Evolutionary conservation across 1,140 invertebrate species (phyloP), one percentile per base, ranked within the genome.

Genomic region (Leucophenga varia): DNA sequence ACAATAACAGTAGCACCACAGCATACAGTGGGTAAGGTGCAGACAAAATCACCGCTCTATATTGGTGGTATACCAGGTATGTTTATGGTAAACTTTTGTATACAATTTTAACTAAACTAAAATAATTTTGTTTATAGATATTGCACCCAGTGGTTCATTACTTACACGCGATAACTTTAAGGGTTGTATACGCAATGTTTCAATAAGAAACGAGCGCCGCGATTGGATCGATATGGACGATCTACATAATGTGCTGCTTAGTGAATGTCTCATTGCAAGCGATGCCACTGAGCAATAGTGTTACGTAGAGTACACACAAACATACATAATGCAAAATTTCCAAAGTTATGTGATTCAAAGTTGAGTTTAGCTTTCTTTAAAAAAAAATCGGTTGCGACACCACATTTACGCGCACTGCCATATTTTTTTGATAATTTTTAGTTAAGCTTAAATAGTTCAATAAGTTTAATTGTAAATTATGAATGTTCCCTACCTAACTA

Each of bases 151-250:
- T 59, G 85, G 81, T 55, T 90, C 83, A 18, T 75, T 85, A 40
- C 79, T 81, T 61, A 83, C 78, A 32, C 80, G 80, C 56, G 89
- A 91, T 52, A 91, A 91, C 64, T 95, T 96, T 76, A 90, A 89
- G 67, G 93, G 93, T 7, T 97, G 93, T 79, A 89, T 97, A 59
- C 80, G 88, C 32, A 93, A 94, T 63, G 81, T 95, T 7, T 82
- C 82, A 43, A 86, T 95, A 43, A 81, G 84, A 47, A 77, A 79
- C 21, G 80, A 81, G 54, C 79, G 79, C 47, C 79, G 81, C 40
- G 88, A 93, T 72, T 95, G 92, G 91, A 86, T 85, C 12, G 84
- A 86, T 51, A 91, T 92, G 89, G 82, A 86, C 42, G 79, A 84
- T 36, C 75, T 92, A 37, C 85, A 90, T 51, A 90, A 92, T 75